Percentiles rank a stretch among this genome's conserved stretches.
Evolutionary conservation across 2,113 vertebrate species (phyloP).

Genomic region (Leptocoma aspasia): DNA sequence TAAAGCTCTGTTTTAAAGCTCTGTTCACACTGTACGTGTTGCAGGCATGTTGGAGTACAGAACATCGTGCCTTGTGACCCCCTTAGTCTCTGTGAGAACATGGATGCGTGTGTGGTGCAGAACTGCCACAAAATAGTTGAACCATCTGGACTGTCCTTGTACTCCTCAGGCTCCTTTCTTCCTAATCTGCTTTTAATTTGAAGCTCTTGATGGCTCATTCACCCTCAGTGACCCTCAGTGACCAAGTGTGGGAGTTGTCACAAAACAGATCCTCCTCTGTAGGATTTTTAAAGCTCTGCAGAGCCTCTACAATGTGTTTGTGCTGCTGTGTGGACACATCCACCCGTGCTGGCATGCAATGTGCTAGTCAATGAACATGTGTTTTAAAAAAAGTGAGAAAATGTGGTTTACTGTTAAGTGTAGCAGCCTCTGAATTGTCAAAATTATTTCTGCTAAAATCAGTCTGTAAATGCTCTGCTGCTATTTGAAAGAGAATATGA

Average conservation of each 20-base stretch:
- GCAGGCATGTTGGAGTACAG: not conserved
- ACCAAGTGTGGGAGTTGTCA: not conserved
- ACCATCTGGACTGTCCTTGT: not conserved
- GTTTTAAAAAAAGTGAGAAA: not conserved
- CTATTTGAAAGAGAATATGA: not conserved
- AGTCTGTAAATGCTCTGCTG: not conserved
- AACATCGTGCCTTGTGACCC: not conserved
- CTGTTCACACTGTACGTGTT: fast-evolving
- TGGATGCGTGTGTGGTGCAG: not conserved
- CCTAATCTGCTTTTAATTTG: not conserved
- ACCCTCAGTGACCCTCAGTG: not conserved
- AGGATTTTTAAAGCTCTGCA: not conserved
- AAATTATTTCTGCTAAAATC: not conserved
- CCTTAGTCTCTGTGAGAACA: not conserved
- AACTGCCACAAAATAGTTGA: not conserved
- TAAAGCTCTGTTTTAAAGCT: not conserved
- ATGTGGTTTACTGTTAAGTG: not conserved
- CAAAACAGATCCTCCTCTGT: not conserved
- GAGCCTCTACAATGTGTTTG: not conserved
- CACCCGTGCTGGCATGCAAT: not conserved
- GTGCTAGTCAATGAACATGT: not conserved
- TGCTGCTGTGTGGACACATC: not conserved
- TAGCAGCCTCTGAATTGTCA: not conserved
- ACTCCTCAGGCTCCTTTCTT: not conserved
- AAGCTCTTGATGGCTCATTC: not conserved